Conservation (phyloP, 2,888 invertebrate genomes). For the Scotopteryx bipunctaria region DNA sequence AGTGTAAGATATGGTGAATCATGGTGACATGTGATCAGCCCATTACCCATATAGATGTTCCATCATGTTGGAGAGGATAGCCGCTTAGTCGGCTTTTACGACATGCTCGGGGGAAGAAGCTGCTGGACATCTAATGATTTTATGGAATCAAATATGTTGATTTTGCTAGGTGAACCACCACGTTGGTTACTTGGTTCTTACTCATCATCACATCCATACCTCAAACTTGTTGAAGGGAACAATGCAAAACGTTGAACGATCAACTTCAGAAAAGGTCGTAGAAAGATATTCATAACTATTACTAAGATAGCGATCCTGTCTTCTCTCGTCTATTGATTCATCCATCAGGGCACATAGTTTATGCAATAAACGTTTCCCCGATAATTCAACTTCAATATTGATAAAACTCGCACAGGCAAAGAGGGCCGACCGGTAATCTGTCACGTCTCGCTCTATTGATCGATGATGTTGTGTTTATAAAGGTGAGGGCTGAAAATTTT, state of each 20-base stretch:
- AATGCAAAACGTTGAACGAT: not conserved
- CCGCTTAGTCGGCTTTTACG: too few species aligned
- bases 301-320: not conserved
- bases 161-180: too few species aligned
- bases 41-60: too few species aligned
- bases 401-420: slow-evolving; percentile 25
- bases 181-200: too few species aligned
- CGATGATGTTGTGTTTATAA: slow-evolving; percentile 1
- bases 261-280: not conserved
- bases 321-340: slow-evolving; percentile 2
- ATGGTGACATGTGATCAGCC: too few species aligned
- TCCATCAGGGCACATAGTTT: slow-evolving; percentile 8
- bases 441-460: slow-evolving; percentile 39
- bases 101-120: too few species aligned
- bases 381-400: slow-evolving; percentile 32
- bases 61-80: too few species aligned
- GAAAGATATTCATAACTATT: not conserved
- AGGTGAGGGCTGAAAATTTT: slow-evolving; percentile 19
- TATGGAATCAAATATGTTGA: too few species aligned
- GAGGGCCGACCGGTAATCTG: slow-evolving; percentile 39
- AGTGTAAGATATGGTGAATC: too few species aligned
- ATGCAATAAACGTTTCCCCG: slow-evolving; percentile 25
- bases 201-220: too few species aligned
- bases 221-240: too few species aligned
- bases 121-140: too few species aligned